Base-by-base conservation (phyloP, 2,888 invertebrate species). In the Serrognathus titanus region DNA sequence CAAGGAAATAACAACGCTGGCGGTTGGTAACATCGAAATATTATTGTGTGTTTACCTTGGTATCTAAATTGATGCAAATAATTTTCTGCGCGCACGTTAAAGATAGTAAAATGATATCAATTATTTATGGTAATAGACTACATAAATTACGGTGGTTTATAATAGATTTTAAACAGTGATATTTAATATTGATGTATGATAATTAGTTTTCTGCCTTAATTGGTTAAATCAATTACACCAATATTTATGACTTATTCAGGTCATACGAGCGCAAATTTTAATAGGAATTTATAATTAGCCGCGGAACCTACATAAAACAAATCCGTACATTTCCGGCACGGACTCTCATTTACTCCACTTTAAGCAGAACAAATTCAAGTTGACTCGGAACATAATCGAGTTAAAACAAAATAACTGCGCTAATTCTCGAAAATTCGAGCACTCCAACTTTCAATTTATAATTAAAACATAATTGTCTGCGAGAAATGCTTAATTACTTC, bases 401-500 rank as follows among this genome's bases (percentile, higher is more conserved):
- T 31, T 31, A 31, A 31, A 31, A 31, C 24, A 31, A 31, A 31
- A 31, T 31, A 31, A 31, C 24, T 31, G 24, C 24, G 24, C 24
- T 31, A 31, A 31, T 31, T 31, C 24, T 31, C 24, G 24, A 31
- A 41, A 16, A 31, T 31, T 31, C 24, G 24, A 31, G 7, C 24
- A 31, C 24, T 31, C 67, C 66, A 66, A 69, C 67, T 66, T 66
- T 51, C 53, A 48, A 59, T 55, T 56, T 64, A 69, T 68, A 70
- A 71, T 70, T 69, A 70, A 70, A 70, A 67, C 64, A 66, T 68
- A 69, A 69, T 69, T 68, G 66, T 66, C 66, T 57, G 57, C 1
- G 54, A 60, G 60, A 69, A 69, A 70, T 70, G 69, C 69, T 69
- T 69, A 68, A 66, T 68, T 63, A 63, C 59, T 62, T 53, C 64